phyloP scores from a whole-genome alignment of 2,797 vertebrate genomes.

The Corythornis leucogaster region DNA sequence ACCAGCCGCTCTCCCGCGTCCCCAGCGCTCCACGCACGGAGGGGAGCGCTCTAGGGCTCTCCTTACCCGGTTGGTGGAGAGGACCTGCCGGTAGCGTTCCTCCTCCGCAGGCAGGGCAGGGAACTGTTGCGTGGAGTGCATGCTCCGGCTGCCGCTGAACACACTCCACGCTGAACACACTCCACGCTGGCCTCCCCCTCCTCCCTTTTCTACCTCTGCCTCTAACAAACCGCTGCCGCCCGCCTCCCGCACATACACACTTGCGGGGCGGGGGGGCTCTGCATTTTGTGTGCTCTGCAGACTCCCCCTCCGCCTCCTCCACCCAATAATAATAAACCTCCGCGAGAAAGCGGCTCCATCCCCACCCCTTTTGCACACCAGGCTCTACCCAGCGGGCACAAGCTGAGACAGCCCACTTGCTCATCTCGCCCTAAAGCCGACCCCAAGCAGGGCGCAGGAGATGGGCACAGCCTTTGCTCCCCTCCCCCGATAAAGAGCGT shows the following conservation, averaged over 20 bases:
- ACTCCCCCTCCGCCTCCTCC: constrained; percentile 63
- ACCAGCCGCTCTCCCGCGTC: neutral
- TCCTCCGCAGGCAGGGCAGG: constrained; percentile 60
- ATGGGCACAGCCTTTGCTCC: neutral
- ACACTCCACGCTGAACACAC: neutral
- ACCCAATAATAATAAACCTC: constrained; percentile 65
- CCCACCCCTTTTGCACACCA: constrained; percentile 51
- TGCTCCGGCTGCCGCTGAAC: constrained; percentile 3
- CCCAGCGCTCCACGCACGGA: neutral
- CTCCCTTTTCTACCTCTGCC: neutral
- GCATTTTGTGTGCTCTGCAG: constrained; percentile 66
- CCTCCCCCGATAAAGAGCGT: neutral
- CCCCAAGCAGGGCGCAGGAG: neutral
- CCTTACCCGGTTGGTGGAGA: constrained; percentile 74
- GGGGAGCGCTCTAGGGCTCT: neutral
- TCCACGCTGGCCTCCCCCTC: neutral
- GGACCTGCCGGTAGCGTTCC: constrained; percentile 66
- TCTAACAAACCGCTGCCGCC: neutral
- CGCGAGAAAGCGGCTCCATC: constrained; percentile 10
- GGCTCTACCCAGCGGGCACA: neutral
- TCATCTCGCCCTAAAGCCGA: neutral
- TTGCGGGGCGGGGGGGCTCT: constrained; percentile 4
- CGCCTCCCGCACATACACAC: constrained; percentile 1
- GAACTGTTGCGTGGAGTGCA: constrained; percentile 73
- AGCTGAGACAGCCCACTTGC: neutral